phyloP scores from a whole-genome alignment of 35 echinoderm and acorn worm species.

The Heliocidaris erythrogramma region DNA sequence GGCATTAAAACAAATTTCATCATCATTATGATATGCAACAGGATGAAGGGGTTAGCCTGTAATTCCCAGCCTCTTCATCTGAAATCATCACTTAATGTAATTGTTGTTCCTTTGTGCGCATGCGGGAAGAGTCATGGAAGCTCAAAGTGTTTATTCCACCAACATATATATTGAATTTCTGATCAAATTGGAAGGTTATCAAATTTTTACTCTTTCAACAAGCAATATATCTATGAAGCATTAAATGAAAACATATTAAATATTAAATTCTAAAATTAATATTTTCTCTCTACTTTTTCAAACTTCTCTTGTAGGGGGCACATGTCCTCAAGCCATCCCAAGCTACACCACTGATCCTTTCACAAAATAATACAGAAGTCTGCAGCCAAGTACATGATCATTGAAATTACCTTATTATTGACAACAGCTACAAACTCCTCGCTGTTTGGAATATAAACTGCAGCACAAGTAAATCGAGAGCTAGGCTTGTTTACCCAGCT shows the following conservation, averaged over 20 bases:
- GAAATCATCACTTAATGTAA: no score
- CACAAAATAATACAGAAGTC: not conserved
- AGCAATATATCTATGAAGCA: not conserved
- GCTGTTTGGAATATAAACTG: not conserved
- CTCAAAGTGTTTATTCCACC: no score
- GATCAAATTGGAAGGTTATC: no score
- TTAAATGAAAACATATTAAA: not conserved
- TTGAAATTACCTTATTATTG: not conserved
- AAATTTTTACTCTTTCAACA: no score
- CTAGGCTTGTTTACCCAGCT: constrained; percentile 25
- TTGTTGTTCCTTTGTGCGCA: no score
- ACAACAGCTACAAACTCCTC: constrained; percentile 17
- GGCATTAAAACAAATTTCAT: not conserved
- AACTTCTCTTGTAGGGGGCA: not conserved
- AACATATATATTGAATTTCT: no score
- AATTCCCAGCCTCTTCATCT: no score
- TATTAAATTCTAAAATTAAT: not conserved
- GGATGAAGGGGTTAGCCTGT: no score
- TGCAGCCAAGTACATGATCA: not conserved
- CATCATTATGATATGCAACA: no score
- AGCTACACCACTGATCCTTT: not conserved
- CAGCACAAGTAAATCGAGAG: not conserved
- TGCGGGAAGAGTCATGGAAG: no score
- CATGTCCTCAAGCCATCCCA: not conserved
- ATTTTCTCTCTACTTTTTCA: not conserved